Base-by-base conservation (phyloP, 2,797 vertebrate species). In the Scomberomorus guttatus region DNA sequence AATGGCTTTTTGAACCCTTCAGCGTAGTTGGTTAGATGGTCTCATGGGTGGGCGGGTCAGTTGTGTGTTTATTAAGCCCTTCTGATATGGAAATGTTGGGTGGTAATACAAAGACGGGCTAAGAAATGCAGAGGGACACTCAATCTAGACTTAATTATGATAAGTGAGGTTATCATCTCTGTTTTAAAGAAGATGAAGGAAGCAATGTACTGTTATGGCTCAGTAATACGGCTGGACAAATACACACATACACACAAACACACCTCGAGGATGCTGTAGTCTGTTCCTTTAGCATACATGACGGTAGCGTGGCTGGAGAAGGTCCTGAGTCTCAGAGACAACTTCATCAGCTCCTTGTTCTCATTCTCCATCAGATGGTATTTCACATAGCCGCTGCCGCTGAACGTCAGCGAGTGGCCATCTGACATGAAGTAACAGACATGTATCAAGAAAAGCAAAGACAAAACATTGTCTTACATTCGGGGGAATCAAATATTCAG, bases 221-320 rank as follows among this genome's bases (percentile, higher is more conserved):
- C 18, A 79, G 64, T 54, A 48, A 61, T 24, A 20, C 57, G 37
- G 50, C 39, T 27, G 10, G 52, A 57, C n/a, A 27, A 51, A 67
- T 13, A 62, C 20, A 75, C 24, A 51, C 44, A 67, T 22, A 72
- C 48, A 74, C 20, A 72, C 59, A 70, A 12, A 68, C 54, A 22
- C 83, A 99, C 98, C 97, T 99, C 98, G 2, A 99, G 95, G 91
- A 99, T 98, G 92, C 98, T 99, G 89, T 99, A 99, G 93, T 99
- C 98, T 0, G 98, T 99, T 68, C 98, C 98, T 80, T 97, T 97
- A 14, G 98, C 97, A 0, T 98, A 99, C 98, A 99, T 99, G 72
- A 99, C 94, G 2, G 98, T 96, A 0, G 98, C 97, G 3, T 99
- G 97, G 69, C 93, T 92, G 24, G 98, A 97, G 62, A 97, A 97